These are phyloP conservation scores for Chamaea fasciata DNA, from an alignment of 2,113 vertebrate genomes.

Conservation along the genomic window DNA sequence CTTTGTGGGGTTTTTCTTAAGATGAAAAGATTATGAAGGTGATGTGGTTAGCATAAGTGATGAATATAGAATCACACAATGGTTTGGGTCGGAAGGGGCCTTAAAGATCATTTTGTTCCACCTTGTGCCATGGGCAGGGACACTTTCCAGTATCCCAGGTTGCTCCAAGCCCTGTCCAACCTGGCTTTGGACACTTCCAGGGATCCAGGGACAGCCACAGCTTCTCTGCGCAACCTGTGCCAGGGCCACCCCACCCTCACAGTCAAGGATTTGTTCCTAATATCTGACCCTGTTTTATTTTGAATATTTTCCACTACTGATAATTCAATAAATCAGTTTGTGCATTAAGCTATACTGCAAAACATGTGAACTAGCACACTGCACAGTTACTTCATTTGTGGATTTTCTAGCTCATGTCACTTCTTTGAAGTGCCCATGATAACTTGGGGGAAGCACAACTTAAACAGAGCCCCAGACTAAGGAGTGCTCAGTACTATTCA, in stretches of 20 bases:
- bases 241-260: neutral
- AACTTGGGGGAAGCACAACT: neutral
- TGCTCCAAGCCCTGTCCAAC: neutral
- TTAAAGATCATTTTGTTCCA: neutral
- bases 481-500: neutral
- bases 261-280: neutral
- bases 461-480: neutral
- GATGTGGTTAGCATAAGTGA: neutral
- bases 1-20: neutral
- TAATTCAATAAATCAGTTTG: neutral
- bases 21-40: fast-evolving
- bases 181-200: neutral
- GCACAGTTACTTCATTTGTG: neutral
- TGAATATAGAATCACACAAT: neutral
- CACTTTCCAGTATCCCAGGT: fast-evolving
- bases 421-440: neutral
- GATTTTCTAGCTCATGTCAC: neutral
- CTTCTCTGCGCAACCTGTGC: neutral
- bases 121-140: neutral
- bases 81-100: neutral
- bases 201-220: neutral
- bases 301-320: neutral
- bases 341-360: neutral
- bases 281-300: neutral
- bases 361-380: neutral